Base-by-base conservation (phyloP, 2,888 invertebrate species). In the Mimachlamys varia region DNA sequence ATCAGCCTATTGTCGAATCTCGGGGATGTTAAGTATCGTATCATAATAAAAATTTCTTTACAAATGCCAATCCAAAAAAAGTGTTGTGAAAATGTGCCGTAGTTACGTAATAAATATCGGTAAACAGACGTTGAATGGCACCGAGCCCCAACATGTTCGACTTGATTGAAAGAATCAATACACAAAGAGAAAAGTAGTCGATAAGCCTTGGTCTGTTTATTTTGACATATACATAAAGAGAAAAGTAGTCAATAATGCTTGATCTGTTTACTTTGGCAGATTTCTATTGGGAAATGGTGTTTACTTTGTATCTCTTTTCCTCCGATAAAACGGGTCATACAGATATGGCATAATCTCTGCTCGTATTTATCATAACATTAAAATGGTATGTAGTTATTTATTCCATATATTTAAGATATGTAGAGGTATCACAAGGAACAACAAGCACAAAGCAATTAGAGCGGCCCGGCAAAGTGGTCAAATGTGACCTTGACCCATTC, bases 81-180 rank as follows among this genome's bases (percentile, higher is more conserved):
- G 12, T 5, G 76, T 7, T 76, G 4, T 76, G 76, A 76, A 76
- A 76, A 76, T 13, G 76, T 76, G 76, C 76, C 12, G 33, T 76
- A 76, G 76, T 76, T 76, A 76, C 76, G 76, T 76, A 76, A 76
- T 27, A 76, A 76, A 76, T 76, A 76, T 76, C 13, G 27, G 76
- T 76, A 76, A 76, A 76, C 33, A 76, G 76, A 76, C 27, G 33
- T 76, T 76, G 76, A 76, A 76, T 76, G 76, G 76, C 27, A 76
- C 3, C 12, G 76, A 76, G 10, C 27, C 33, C 27, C 1, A 27
- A 12, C 2, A 12, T 33, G 27, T 76, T 33, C 4, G 27, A 76
- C 33, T 12, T 22, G 10, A 62, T 62, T 62, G 33, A 27, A 76
- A 4, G 76, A 15, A 27, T 76, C 76, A 15, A 33, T 27, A 76